These are phyloP conservation scores for Arge pagana DNA, from an alignment of 2,888 invertebrate genomes.

Conservation along the genomic window DNA sequence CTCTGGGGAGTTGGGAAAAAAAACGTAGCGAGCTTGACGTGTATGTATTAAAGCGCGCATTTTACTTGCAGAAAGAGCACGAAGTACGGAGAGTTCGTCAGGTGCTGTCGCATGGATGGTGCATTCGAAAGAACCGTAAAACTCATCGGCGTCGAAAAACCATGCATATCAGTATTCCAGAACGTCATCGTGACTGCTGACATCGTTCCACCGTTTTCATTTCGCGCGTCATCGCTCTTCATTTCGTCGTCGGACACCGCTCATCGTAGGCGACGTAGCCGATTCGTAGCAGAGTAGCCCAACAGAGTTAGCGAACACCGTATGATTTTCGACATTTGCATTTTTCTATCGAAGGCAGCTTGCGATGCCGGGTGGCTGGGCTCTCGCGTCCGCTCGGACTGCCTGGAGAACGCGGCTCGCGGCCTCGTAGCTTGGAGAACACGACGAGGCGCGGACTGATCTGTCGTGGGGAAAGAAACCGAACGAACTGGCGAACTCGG, in stretches of 20 bases:
- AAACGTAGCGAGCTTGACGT: too few species aligned
- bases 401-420: too few species aligned
- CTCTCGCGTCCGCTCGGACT: too few species aligned
- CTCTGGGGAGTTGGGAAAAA: too few species aligned
- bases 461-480: too few species aligned
- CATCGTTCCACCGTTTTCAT: slow-evolving; percentile 1
- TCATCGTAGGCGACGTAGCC: neutral
- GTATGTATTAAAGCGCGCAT: too few species aligned
- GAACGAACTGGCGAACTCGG: too few species aligned
- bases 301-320: neutral
- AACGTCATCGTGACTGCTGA: slow-evolving; percentile 1
- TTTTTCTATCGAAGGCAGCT: slow-evolving; percentile 27
- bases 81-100: slow-evolving; percentile 6
- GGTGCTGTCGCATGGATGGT: slow-evolving; percentile 10
- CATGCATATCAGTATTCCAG: slow-evolving; percentile 15
- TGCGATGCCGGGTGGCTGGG: slow-evolving; percentile 8
- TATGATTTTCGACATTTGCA: slow-evolving; percentile 28
- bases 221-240: slow-evolving; percentile 4
- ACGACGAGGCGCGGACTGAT: too few species aligned
- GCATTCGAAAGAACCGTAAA: neutral
- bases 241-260: neutral
- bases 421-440: too few species aligned
- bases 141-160: slow-evolving; percentile 12
- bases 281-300: neutral
- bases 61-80: slow-evolving; percentile 5